Conservation (phyloP, 1,140 invertebrate genomes). For the Heliconius hermathena region DNA sequence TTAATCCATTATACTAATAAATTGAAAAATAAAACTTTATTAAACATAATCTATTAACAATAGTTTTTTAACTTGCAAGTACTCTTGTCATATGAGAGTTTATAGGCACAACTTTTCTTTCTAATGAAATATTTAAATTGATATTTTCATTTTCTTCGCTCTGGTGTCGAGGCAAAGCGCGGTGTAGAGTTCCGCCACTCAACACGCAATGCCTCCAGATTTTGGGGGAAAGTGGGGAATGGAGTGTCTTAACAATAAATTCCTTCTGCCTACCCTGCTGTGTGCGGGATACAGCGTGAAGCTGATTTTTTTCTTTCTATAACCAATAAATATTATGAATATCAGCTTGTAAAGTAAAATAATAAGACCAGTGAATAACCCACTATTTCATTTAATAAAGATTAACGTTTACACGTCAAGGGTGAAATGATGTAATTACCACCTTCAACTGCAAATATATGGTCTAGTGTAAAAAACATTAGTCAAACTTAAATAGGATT, state of each 20-base stretch:
- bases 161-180: too few relatives aligned
- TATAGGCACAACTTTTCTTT: background rate
- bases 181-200: too few relatives aligned
- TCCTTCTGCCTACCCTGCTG: too few relatives aligned
- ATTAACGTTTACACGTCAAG: constrained; percentile 47
- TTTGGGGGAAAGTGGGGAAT: too few relatives aligned
- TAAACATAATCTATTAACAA: too few relatives aligned
- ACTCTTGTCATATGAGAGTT: background rate
- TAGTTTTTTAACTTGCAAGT: background rate
- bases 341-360: constrained; percentile 20
- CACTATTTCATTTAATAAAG: constrained; percentile 45
- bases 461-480: constrained; percentile 29
- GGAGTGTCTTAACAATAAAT: too few relatives aligned
- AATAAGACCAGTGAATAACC: constrained; percentile 30
- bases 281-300: too few relatives aligned
- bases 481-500: constrained; percentile 34
- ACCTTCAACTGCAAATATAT: constrained; percentile 37
- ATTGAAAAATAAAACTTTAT: too few relatives aligned
- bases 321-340: background rate
- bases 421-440: constrained; percentile 45
- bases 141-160: too few relatives aligned
- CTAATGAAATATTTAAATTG: background rate
- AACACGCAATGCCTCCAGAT: too few relatives aligned
- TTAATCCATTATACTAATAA: too few relatives aligned
- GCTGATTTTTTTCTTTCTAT: background rate